phyloP scores from a whole-genome alignment of 2,888 invertebrate species.

The Autographa gamma region DNA sequence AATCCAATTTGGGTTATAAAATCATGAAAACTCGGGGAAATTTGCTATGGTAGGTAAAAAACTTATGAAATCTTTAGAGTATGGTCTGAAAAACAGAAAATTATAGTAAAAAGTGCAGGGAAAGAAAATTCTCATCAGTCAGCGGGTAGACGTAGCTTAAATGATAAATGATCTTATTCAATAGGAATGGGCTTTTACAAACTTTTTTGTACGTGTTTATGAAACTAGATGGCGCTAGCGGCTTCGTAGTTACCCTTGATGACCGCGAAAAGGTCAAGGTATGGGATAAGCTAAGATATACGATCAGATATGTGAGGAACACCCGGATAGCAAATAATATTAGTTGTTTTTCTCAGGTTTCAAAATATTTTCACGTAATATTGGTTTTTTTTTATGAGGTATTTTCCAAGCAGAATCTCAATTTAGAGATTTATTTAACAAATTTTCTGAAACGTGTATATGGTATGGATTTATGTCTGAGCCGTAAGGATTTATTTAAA shows the following conservation, averaged over 20 bases:
- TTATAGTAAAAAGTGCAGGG: not conserved
- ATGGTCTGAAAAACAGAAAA: not conserved
- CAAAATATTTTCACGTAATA: too few relatives aligned
- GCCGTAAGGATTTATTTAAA: too few relatives aligned
- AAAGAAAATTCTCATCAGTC: not conserved
- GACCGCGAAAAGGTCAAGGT: not conserved
- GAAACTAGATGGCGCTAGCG: not conserved
- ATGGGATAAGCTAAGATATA: not conserved
- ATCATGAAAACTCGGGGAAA: too few relatives aligned
- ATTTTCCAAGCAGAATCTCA: too few relatives aligned
- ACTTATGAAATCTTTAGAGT: not conserved
- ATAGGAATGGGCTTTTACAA: not conserved
- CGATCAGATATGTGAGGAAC: not conserved
- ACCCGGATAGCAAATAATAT: not conserved
- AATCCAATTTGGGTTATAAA: too few relatives aligned
- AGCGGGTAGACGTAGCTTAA: not conserved
- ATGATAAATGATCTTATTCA: not conserved
- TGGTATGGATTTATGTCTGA: too few relatives aligned
- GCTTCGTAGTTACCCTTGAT: not conserved
- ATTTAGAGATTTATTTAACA: too few relatives aligned
- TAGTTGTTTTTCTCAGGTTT: too few relatives aligned
- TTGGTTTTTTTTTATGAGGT: too few relatives aligned
- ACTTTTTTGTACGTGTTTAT: not conserved
- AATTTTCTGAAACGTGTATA: too few relatives aligned
- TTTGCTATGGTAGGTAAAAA: too few relatives aligned